Evolutionary conservation across 2,888 invertebrate genomes (phyloP).

Genomic region (Agrenia bidenticulata): DNA sequence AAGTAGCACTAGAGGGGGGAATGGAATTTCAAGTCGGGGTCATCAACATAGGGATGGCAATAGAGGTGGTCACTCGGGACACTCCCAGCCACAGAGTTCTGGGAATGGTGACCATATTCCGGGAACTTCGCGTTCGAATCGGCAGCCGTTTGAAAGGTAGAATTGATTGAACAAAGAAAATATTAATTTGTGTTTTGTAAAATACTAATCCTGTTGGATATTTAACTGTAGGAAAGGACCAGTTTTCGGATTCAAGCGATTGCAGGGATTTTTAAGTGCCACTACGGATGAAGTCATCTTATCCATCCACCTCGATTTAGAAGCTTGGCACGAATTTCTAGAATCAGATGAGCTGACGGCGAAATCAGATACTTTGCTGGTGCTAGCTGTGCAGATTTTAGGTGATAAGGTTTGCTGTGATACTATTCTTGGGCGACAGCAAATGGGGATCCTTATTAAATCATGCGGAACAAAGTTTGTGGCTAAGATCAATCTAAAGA

Average conservation of each 20-base stretch:
- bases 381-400: conserved; percentile 31
- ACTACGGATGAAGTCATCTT: conserved; percentile 29
- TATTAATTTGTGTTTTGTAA: too few relatives aligned
- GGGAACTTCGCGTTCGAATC: too few relatives aligned
- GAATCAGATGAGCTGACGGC: conserved; percentile 20
- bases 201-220: too few relatives aligned
- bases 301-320: conserved; percentile 27
- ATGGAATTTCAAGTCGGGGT: too few relatives aligned
- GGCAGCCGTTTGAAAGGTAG: too few relatives aligned
- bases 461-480: background rate
- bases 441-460: conserved; percentile 9
- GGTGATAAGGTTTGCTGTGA: conserved; percentile 38
- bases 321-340: conserved; percentile 37
- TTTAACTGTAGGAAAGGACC: conserved; percentile 42
- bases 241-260: conserved; percentile 39
- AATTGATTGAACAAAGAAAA: too few relatives aligned
- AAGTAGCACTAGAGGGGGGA: too few relatives aligned
- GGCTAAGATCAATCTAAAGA: background rate
- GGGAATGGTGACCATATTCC: too few relatives aligned
- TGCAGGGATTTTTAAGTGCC: conserved; percentile 30
- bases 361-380: conserved; percentile 26
- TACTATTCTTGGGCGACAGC: conserved; percentile 21
- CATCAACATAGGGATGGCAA: too few relatives aligned
- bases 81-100: too few relatives aligned
- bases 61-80: too few relatives aligned